Percentiles rank a stretch among this genome's conserved stretches.
Conservation (phyloP, 2,113 vertebrate genomes). For the Labeo rohita region DNA sequence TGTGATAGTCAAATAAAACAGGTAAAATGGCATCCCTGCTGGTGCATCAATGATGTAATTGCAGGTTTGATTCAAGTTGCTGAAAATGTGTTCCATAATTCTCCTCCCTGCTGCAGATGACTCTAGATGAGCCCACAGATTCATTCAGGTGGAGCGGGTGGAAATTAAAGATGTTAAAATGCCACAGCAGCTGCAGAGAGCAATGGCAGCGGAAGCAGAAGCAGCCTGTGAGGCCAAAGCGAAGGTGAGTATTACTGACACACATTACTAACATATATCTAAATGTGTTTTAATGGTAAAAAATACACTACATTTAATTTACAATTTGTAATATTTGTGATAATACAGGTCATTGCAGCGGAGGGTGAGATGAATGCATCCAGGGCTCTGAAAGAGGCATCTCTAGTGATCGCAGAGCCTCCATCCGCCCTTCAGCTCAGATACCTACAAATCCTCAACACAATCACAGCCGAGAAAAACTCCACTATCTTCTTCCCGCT, state of each 20-base stretch:
- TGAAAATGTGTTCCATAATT: not conserved
- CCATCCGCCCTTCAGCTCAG: conserved; percentile 82
- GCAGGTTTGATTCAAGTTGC: not conserved
- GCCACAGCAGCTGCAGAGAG: conserved; percentile 84
- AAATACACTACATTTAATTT: not conserved
- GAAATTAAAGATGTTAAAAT: conserved; percentile 90
- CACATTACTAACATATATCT: not conserved
- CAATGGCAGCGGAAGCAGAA: conserved; percentile 88
- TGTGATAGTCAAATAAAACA: not conserved
- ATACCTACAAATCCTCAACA: conserved; percentile 85
- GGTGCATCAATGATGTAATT: not conserved
- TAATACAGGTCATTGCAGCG: conserved; percentile 76
- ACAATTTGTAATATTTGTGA: not conserved
- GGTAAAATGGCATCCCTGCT: not conserved
- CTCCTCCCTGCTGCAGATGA: conserved; percentile 64
- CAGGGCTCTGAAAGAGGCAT: conserved; percentile 85
- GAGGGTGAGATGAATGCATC: conserved; percentile 87
- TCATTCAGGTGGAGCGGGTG: conserved; percentile 84
- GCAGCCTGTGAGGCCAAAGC: conserved; percentile 83
- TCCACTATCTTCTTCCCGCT: conserved; percentile 91
- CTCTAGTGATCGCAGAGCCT: conserved; percentile 81
- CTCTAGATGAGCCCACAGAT: conserved; percentile 80
- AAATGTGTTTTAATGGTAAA: not conserved
- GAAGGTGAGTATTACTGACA: conserved; percentile 72
- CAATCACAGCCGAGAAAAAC: conserved; percentile 87